Base-by-base conservation (phyloP, 1,140 invertebrate genomes). In the Heliconius melpomene region DNA sequence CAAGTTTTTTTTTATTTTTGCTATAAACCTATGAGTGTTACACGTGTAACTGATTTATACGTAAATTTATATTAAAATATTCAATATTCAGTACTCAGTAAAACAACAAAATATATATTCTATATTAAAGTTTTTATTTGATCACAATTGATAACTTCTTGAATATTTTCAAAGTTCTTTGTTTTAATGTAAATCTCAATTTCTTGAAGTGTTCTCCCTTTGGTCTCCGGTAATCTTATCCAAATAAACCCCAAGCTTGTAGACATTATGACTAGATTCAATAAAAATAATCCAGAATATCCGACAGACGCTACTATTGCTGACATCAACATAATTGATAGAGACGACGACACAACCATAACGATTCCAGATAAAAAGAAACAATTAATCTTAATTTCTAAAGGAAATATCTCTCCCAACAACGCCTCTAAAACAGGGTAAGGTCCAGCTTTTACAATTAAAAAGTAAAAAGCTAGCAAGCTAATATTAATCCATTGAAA, bases 121-220 rank as follows among this genome's bases (percentile, higher is more conserved):
- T 66, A 78, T 46, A 78, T 78, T 73, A 78, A 60, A 73, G 46
- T 32, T 60, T 78, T 78, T 57, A 83, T 78, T 78, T 83, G 66
- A 70, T 80, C 79, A 52, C 79, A 74, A 29, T 72, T 80, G 5
- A 83, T 32, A 6, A 79, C 72, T 66, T 84, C 72, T 11, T 84
- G 79, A 6, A 84, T 29, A 26, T 81, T 76, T 8, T 80, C 52
- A 75, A 83, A 84, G 6, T 75, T 83, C 46, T 82, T 76, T 29
- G 84, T 79, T 36, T 84, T 86, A 29, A 86, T 80, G 75, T 80
- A 86, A 46, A 86, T 74, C n/a, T 86, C 85, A 38, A 86, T 86
- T 66, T 86, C 85, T 52, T 86, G 85, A 13, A 86, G 20, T 2
- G 83, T 86, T 54, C 82, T 79, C 2, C 81, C 83, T 72, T 84